Percentiles rank a stretch among this genome's conserved stretches.
These are phyloP conservation scores for Thermophis baileyi DNA, from an alignment of 2,113 vertebrate genomes.

Conservation along the genomic window DNA sequence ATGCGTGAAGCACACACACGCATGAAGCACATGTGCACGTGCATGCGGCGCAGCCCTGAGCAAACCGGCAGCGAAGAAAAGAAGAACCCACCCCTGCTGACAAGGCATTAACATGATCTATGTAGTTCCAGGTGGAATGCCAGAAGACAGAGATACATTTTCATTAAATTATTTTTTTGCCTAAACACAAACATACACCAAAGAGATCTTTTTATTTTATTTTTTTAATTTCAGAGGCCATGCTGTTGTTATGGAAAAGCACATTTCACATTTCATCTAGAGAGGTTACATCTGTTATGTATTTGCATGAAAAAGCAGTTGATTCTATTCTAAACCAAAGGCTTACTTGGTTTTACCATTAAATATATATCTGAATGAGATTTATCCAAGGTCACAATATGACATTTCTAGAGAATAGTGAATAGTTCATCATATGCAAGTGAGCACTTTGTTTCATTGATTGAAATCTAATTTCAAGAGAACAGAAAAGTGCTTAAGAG, in stretches of 20 bases:
- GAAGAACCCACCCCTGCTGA: no score
- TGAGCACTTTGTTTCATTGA: slow-evolving; percentile 31
- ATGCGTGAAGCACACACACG: no score
- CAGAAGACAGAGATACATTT: not conserved
- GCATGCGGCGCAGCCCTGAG: no score
- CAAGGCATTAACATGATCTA: slow-evolving; percentile 23
- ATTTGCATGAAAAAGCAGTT: slow-evolving; percentile 13
- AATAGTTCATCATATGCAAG: slow-evolving; percentile 14
- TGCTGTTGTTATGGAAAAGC: not conserved
- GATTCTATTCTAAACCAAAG: not conserved
- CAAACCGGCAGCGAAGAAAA: no score
- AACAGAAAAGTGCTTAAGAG: slow-evolving; percentile 45
- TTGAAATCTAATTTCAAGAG: slow-evolving; percentile 46
- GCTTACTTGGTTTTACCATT: slow-evolving; percentile 1
- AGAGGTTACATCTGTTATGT: not conserved
- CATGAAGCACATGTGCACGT: no score
- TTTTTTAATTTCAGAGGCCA: slow-evolving; percentile 27
- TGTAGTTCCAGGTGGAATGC: not conserved
- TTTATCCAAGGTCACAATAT: slow-evolving; percentile 2
- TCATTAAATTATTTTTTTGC: not conserved
- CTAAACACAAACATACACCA: not conserved
- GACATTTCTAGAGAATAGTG: not conserved
- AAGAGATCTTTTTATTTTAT: not conserved
- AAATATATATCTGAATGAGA: slow-evolving; percentile 44
- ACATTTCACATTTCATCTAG: slow-evolving; percentile 27